A percentile compares a stretch with the other conserved stretches of the same genome.
Conservation (phyloP, 53 echinoderm and acorn worm genomes). For the Henricia sp. region DNA sequence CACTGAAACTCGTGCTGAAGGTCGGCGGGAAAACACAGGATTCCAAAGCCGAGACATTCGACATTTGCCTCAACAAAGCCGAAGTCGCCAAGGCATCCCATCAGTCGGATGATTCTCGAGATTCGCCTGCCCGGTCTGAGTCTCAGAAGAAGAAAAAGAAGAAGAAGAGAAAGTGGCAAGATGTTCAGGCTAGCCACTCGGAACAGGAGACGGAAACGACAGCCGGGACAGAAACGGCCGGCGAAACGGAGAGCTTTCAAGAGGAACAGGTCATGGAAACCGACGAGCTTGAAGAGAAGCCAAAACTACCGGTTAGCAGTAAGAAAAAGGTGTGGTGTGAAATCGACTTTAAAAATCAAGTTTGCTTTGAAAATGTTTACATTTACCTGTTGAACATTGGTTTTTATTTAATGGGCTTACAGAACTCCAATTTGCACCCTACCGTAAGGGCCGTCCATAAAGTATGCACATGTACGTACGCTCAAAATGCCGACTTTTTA, state of each 20-base stretch:
- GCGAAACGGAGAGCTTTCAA: constrained; percentile 27
- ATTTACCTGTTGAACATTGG: no score
- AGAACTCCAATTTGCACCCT: no score
- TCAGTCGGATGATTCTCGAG: constrained; percentile 60
- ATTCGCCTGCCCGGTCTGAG: constrained; percentile 26
- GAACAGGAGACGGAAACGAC: constrained; percentile 52
- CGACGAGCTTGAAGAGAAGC: constrained; percentile 28
- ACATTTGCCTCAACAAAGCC: constrained; percentile 48
- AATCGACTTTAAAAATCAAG: no score
- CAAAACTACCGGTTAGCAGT: neutral
- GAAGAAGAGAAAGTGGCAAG: constrained; percentile 81
- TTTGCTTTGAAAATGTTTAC: no score
- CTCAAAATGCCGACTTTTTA: no score
- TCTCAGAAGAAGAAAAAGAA: constrained; percentile 63
- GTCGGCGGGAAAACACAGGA: constrained; percentile 76
- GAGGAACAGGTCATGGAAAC: constrained; percentile 45
- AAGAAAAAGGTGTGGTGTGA: constrained; percentile 26
- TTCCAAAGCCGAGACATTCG: constrained; percentile 53
- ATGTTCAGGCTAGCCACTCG: constrained; percentile 55
- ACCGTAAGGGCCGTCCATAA: no score
- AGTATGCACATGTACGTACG: no score
- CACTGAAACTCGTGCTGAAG: constrained; percentile 87
- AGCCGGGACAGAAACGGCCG: no score
- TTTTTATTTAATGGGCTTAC: no score
- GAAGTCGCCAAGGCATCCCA: constrained; percentile 37